Conservation (phyloP, 1,140 invertebrate species). For the Lineus longissimus region DNA sequence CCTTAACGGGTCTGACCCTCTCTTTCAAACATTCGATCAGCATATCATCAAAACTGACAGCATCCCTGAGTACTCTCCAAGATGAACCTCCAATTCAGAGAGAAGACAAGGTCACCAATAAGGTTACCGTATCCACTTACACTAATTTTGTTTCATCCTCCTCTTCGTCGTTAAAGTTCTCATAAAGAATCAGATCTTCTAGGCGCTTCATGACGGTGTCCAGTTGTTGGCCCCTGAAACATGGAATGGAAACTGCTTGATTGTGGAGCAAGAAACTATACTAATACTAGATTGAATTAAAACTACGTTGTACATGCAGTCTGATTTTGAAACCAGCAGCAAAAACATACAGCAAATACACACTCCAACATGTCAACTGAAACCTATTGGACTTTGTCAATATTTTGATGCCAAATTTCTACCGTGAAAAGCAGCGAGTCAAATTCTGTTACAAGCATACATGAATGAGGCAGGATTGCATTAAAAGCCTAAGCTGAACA, state of each 20-base stretch:
- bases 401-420: background rate
- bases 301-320: background rate
- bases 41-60: no score
- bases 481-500: no score
- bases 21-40: no score
- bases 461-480: no score
- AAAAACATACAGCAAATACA: background rate
- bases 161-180: constrained; percentile 27
- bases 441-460: no score
- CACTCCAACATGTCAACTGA: background rate
- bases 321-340: background rate
- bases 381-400: background rate
- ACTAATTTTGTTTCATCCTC: constrained; percentile 8
- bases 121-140: background rate
- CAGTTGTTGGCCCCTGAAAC: constrained; percentile 35
- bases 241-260: background rate
- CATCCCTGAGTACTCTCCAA: no score
- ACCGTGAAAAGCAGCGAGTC: no score
- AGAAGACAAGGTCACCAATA: no score
- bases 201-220: constrained; percentile 32
- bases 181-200: constrained; percentile 42
- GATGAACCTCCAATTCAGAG: no score
- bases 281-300: background rate
- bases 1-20: no score
- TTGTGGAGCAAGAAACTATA: background rate